Evolutionary conservation across 2,113 vertebrate genomes (phyloP), one percentile per base, ranked within the genome.

Genomic region (Muntiacus reevesi): DNA sequence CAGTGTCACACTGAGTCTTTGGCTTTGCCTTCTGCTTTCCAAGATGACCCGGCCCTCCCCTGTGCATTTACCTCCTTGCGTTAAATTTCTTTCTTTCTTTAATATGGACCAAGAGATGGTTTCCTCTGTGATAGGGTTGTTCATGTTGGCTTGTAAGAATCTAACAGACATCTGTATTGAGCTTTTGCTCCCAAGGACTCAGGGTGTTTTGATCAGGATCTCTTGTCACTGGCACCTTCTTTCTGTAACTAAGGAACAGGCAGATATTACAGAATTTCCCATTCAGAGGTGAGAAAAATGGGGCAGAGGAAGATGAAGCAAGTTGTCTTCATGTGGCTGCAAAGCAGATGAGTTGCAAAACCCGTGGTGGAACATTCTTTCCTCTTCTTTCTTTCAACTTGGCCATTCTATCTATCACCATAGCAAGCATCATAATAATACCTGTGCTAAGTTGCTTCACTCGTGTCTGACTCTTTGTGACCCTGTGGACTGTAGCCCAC

Each of bases 201-300:
- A 13, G 16, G 47, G 40, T 62, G 57, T 74, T 87, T 97, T 87
- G 82, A 71, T 94, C 52, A 21, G 57, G 27, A 12, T 79, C 74
- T 88, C 54, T 47, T 89, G 67, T 67, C 76, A 40, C 90, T 83
- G 86, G 50, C 71, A 92, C 21, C 47, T 97, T 90, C 55, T 94
- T 95, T 85, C 33, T 95, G 13, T 96, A 87, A 92, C 21, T 79
- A 82, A 79, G 19, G 36, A 90, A 30, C 57, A 43, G 74, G 87
- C 33, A 90, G 76, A 55, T 95, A 82, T 93, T 97, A 79, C 93
- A 97, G 98, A 95, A 97, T 95, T 95, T 98, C 89, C 93, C 60
- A 60, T 59, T 94, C 6, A 45, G 64, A 64, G 83, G 33, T 93
- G 74, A 95, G 93, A 93, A 96, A 43, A 89, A 60, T 33, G 78